These are phyloP conservation scores for Eleutherodactylus coqui DNA, from an alignment of 2,797 vertebrate species.

Conservation along the genomic window DNA sequence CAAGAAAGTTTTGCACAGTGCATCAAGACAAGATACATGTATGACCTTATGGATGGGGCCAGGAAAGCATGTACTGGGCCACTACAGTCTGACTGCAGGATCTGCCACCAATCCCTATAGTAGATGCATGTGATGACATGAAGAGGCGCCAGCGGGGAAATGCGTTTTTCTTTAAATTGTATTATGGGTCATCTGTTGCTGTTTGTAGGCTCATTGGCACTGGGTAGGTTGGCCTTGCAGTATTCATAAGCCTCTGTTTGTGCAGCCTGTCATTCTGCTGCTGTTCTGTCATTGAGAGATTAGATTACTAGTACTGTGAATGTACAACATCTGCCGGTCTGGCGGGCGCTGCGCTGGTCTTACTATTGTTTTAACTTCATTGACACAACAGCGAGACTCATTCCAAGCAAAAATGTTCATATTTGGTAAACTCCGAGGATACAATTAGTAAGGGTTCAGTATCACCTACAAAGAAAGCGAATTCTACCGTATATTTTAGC, in stretches of 20 bases:
- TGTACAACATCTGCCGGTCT: conserved; percentile 20
- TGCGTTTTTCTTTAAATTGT: no score
- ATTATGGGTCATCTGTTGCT: no score
- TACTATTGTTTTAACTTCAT: neutral
- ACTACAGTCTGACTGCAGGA: no score
- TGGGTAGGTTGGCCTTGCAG: neutral
- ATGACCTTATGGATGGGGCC: no score
- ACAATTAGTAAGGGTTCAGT: neutral
- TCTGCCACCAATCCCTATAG: no score
- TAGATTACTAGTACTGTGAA: neutral
- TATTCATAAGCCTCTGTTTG: neutral
- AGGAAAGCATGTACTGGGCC: no score
- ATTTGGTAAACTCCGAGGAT: neutral
- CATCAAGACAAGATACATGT: no score
- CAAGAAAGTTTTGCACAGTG: no score
- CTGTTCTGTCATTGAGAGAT: conserved; percentile 15
- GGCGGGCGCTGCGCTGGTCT: neutral
- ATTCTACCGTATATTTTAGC: no score
- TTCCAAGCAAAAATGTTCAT: neutral
- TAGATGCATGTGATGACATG: no score
- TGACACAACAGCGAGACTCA: neutral
- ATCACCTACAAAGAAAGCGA: no score
- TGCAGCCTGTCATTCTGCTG: conserved; percentile 17
- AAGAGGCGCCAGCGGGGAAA: no score
- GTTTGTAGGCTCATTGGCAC: neutral